These are phyloP conservation scores for Hypselothyrea guttata DNA, from an alignment of 2,888 invertebrate species.

Conservation along the genomic window DNA sequence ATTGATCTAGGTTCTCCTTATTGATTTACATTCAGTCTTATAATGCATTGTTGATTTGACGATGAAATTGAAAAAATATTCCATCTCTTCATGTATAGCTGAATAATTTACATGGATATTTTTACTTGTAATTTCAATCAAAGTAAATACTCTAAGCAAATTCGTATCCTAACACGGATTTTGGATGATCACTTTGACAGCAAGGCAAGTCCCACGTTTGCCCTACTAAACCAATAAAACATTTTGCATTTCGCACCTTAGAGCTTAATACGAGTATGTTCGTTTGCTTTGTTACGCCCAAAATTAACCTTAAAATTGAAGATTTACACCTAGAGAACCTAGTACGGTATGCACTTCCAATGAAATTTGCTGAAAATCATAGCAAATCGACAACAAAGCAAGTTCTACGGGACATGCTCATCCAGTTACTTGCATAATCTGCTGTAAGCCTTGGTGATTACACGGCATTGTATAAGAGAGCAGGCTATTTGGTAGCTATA, in stretches of 20 bases:
- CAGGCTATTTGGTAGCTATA: conserved; percentile 36
- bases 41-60: too few relatives aligned
- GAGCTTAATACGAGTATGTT: conserved; percentile 35
- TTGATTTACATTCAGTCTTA: too few relatives aligned
- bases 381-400: conserved; percentile 35
- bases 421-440: conserved; percentile 79
- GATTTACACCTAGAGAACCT: conserved; percentile 67
- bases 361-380: conserved; percentile 53
- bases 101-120: too few relatives aligned
- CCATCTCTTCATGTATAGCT: too few relatives aligned
- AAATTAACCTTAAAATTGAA: conserved; percentile 75
- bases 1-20: not conserved
- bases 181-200: not conserved
- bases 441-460: conserved; percentile 78
- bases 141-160: not conserved
- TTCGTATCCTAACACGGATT: not conserved
- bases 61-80: too few relatives aligned
- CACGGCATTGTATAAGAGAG: conserved; percentile 62
- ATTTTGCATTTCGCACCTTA: conserved; percentile 61
- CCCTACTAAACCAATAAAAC: conserved; percentile 76
- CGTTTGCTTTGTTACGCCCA: not conserved
- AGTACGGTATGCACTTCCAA: conserved; percentile 24
- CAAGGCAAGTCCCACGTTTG: conserved; percentile 29
- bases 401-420: conserved; percentile 32
- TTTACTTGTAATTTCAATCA: too few relatives aligned